A percentile compares a stretch with the other conserved stretches of the same genome.
Evolutionary conservation across 2,113 vertebrate genomes (phyloP).

Genomic region (Picathartes gymnocephalus): DNA sequence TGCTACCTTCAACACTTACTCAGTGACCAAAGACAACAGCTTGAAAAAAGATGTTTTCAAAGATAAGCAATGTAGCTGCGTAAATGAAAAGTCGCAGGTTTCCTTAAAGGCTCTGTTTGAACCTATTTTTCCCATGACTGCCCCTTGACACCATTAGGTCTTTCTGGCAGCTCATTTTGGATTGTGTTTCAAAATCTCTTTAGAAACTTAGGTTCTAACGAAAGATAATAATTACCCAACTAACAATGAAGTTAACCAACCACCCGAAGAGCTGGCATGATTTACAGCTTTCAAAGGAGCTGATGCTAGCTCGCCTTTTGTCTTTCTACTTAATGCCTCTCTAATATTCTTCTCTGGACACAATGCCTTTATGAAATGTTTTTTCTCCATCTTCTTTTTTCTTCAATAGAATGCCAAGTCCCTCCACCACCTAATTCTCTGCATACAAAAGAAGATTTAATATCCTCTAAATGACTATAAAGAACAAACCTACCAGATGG

Average conservation of each 20-base stretch:
- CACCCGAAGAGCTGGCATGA: conserved; percentile 6
- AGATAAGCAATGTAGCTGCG: not conserved
- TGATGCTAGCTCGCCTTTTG: conserved; percentile 52
- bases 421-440: conserved; percentile 33
- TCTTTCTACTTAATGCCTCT: conserved; percentile 53
- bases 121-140: not conserved
- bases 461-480: conserved; percentile 44
- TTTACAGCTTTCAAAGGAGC: conserved; percentile 51
- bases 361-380: conserved; percentile 32
- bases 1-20: not conserved
- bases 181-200: conserved; percentile 42
- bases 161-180: conserved; percentile 10
- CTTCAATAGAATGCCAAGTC: conserved; percentile 21
- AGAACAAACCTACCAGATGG: conserved; percentile 46
- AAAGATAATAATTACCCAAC: conserved; percentile 32
- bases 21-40: not conserved
- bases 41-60: not conserved
- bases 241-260: conserved; percentile 46
- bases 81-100: not conserved
- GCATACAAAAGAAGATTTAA: conserved; percentile 58
- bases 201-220: conserved; percentile 31
- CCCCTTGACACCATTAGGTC: not conserved
- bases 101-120: not conserved
- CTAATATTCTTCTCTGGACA: conserved; percentile 51
- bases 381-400: not conserved